A percentile compares a stretch with the other conserved stretches of the same genome.
Conservation (phyloP, 2,797 vertebrate genomes). For the Sebastes taczanowskii region DNA sequence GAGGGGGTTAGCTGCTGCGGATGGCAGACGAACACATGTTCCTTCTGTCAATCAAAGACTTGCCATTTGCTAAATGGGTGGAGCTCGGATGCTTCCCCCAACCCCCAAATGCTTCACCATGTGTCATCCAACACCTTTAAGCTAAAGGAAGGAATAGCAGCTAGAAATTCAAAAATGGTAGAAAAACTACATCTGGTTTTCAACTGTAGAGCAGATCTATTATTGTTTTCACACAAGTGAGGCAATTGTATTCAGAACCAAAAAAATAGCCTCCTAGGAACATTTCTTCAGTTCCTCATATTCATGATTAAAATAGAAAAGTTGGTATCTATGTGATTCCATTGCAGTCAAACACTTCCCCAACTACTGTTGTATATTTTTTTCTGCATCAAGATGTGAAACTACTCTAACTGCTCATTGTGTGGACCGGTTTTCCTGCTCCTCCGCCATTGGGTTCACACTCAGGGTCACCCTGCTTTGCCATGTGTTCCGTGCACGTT, state of each 20-base stretch:
- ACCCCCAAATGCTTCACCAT: constrained; percentile 28
- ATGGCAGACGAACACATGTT: constrained; percentile 58
- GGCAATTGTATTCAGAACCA: neutral
- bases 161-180: neutral
- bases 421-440: neutral
- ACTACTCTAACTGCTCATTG: constrained; percentile 1
- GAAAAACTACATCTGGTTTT: neutral
- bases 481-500: constrained; percentile 74
- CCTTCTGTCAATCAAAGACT: constrained; percentile 72
- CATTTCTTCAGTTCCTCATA: neutral
- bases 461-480: constrained; percentile 64
- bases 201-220: neutral
- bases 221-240: neutral
- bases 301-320: neutral
- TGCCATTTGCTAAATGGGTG: constrained; percentile 53
- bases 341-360: neutral
- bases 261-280: neutral
- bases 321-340: neutral
- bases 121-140: constrained; percentile 43
- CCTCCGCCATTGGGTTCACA: constrained; percentile 40
- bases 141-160: neutral
- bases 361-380: neutral
- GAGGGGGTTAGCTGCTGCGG: constrained; percentile 14
- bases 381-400: neutral
- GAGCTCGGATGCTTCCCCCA: constrained; percentile 40